Evolutionary conservation across 2,888 invertebrate genomes (phyloP).

Genomic region (Patella caerulea): DNA sequence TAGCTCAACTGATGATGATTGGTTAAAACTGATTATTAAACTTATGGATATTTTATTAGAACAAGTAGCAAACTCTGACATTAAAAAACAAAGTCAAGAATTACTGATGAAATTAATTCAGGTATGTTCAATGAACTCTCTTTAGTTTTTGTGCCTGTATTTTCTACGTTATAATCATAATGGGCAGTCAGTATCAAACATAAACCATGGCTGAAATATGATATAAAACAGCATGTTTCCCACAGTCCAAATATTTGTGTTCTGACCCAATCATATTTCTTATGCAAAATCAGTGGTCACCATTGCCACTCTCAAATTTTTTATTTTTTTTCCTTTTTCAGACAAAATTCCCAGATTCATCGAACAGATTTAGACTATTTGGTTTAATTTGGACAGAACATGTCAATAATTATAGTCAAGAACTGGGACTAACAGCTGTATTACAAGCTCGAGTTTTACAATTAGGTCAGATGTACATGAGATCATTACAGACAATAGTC

Average conservation of each 20-base stretch:
- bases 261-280: too few species aligned
- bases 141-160: conserved; percentile 18
- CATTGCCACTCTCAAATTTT: too few species aligned
- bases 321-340: conserved; percentile 23
- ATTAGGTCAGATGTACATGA: conserved; percentile 42
- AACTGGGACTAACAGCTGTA: conserved; percentile 37
- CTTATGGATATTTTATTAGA: conserved; percentile 43
- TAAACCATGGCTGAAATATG: too few species aligned
- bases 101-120: conserved; percentile 74
- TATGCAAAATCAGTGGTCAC: too few species aligned
- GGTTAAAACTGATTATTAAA: conserved; percentile 39
- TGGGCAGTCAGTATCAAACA: too few species aligned
- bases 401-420: conserved; percentile 34
- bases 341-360: conserved; percentile 37
- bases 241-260: too few species aligned
- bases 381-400: conserved; percentile 55
- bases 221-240: too few species aligned
- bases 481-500: conserved; percentile 25
- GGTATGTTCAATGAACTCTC: not conserved
- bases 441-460: conserved; percentile 51
- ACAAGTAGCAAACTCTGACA: conserved; percentile 23
- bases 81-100: conserved; percentile 72
- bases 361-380: conserved; percentile 46
- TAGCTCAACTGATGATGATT: conserved; percentile 27
- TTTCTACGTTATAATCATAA: not conserved